phyloP scores from a whole-genome alignment of 1,140 invertebrate species.

The Zophobas atratus region DNA sequence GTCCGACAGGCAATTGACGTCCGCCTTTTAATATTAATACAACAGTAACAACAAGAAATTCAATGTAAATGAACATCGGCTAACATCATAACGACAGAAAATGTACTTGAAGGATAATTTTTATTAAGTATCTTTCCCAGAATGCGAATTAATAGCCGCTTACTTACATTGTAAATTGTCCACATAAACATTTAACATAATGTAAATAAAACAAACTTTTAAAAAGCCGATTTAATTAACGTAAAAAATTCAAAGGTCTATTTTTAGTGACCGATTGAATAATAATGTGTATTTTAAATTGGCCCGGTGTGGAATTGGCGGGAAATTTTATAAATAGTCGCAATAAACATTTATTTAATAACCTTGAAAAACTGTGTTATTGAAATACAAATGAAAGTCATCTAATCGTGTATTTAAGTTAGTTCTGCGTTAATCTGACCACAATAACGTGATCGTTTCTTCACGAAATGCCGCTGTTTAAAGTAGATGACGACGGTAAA shows the following conservation, averaged over 20 bases:
- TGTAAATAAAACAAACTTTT: no score
- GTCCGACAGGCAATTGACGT: not conserved
- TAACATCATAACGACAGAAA: no score
- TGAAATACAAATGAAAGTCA: slow-evolving; percentile 61
- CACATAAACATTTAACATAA: not conserved
- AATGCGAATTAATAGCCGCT: not conserved
- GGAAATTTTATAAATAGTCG: slow-evolving; percentile 15
- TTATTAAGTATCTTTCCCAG: no score
- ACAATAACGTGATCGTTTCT: slow-evolving; percentile 12
- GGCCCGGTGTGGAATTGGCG: slow-evolving; percentile 1
- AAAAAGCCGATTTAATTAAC: not conserved
- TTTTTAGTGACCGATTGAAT: not conserved
- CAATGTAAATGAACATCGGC: not conserved
- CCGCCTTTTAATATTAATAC: not conserved
- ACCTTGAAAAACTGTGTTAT: slow-evolving; percentile 57
- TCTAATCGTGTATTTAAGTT: slow-evolving; percentile 48
- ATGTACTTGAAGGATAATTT: no score
- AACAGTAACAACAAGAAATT: slow-evolving; percentile 7
- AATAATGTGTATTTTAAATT: not conserved
- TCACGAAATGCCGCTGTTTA: slow-evolving; percentile 42
- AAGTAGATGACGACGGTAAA: slow-evolving; percentile 34
- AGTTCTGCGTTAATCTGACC: slow-evolving; percentile 39
- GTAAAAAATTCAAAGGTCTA: not conserved
- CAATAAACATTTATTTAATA: slow-evolving; percentile 39
- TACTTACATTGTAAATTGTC: not conserved